These are phyloP conservation scores for Bombus waltoni DNA, from an alignment of 1,140 invertebrate genomes.

Conservation along the genomic window DNA sequence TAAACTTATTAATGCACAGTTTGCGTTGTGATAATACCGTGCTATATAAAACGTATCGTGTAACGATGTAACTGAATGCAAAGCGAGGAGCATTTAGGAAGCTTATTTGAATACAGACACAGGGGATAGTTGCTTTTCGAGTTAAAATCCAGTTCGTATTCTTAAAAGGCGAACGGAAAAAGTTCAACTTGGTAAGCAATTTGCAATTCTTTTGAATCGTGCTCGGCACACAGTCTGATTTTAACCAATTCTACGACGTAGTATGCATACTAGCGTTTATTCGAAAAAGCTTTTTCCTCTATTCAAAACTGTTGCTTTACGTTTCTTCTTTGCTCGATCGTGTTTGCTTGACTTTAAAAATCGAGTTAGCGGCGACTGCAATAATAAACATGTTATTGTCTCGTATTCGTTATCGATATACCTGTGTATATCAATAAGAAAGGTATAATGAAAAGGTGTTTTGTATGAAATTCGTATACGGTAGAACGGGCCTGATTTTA, in stretches of 20 bases:
- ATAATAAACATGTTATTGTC: too few species aligned
- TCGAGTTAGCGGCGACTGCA: not conserved
- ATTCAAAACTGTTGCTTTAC: not conserved
- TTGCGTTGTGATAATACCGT: too few species aligned
- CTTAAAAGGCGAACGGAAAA: conserved; percentile 24
- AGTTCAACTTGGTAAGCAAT: conserved; percentile 20
- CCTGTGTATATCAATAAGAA: too few species aligned
- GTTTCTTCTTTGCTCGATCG: too few species aligned
- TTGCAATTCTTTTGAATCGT: conserved; percentile 41
- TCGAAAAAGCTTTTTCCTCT: not conserved
- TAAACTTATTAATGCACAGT: too few species aligned
- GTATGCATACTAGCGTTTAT: conserved; percentile 18
- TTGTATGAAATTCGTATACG: too few species aligned
- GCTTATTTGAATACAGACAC: conserved; percentile 1
- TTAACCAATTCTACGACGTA: conserved; percentile 1
- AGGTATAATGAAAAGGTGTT: too few species aligned
- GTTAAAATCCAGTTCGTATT: conserved; percentile 31
- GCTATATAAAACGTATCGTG: too few species aligned
- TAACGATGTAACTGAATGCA: not conserved
- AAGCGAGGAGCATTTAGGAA: not conserved
- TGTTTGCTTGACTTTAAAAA: not conserved
- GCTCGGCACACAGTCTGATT: conserved; percentile 18
- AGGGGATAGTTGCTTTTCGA: not conserved
- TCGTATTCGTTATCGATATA: too few species aligned
- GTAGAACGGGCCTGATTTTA: too few species aligned